Percentiles rank a stretch among this genome's conserved stretches.
Conservation (phyloP, 2,797 vertebrate species). For the Ciconia nigra region DNA sequence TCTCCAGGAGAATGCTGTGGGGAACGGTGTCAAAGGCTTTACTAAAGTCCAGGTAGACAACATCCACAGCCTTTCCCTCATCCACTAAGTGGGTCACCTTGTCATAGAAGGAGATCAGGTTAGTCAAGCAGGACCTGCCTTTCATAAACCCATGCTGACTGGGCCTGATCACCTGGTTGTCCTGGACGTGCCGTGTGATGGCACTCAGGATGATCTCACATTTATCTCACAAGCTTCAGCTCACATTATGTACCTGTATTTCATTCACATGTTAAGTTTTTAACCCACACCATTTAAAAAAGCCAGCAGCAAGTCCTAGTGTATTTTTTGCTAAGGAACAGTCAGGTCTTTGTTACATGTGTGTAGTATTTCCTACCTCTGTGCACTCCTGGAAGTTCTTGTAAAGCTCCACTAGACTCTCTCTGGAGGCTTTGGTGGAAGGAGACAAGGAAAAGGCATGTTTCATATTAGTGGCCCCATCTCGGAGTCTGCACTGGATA, state of each 20-base stretch:
- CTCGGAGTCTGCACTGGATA: conserved; percentile 89
- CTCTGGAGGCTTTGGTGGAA: conserved; percentile 86
- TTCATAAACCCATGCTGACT: too few relatives aligned
- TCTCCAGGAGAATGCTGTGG: too few relatives aligned
- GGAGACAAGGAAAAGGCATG: conserved; percentile 87
- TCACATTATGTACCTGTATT: not conserved
- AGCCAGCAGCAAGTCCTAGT: not conserved
- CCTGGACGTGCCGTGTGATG: too few relatives aligned
- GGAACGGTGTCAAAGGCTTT: too few relatives aligned
- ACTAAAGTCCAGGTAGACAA: too few relatives aligned
- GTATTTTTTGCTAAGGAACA: not conserved
- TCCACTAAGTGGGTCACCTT: too few relatives aligned
- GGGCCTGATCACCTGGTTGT: too few relatives aligned
- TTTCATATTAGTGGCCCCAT: conserved; percentile 93
- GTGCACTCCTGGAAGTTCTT: conserved; percentile 88
- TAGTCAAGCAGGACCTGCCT: too few relatives aligned
- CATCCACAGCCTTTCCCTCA: too few relatives aligned
- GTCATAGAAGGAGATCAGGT: too few relatives aligned
- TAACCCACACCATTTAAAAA: not conserved
- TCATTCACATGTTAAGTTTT: not conserved
- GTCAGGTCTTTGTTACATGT: rapidly evolving
- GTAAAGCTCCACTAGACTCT: conserved; percentile 90
- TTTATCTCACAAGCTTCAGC: not conserved
- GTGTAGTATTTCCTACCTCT: conserved; percentile 77
- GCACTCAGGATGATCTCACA: too few relatives aligned